Base-by-base conservation (phyloP, 2,797 vertebrate genomes). In the Ceryle rudis region DNA sequence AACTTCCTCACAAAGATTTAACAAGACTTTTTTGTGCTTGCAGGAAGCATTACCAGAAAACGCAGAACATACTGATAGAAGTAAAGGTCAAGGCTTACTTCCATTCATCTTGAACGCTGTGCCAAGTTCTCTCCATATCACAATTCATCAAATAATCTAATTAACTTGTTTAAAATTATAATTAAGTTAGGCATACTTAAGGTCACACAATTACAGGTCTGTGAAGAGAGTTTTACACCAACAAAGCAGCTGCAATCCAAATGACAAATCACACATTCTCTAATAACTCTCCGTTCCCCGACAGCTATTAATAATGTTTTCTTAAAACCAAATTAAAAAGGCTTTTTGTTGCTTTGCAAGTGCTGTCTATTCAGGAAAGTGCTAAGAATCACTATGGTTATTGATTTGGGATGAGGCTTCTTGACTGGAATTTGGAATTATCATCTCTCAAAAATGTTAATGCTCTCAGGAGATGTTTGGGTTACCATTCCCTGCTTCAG, bases 91-190 rank as follows among this genome's bases (percentile, higher is more conserved):
- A 90, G 49, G 22, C 58, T 69, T 4, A 5, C 69, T 94, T 41
- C 37, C 49, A 82, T 93, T 85, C 71, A 58, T 92, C 74, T 64
- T 69, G 57, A 83, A 91, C 16, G 11, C 12, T 57, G 35, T 93
- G 92, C 62, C 72, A 92, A 92, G 19, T 73, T 80, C 55, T 87
- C 80, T 70, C 54, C 52, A 51, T 67, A 60, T 41, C 33, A 73
- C 65, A 96, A 96, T 96, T 93, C 77, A 96, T 97, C 80, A 97
- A 93, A 91, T 96, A 95, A 96, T 90, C 60, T 83, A 95, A 97
- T 96, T 95, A 96, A 95, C 42, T 86, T 78, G 46, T 86, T 95
- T 88, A 74, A 86, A 95, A 66, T 67, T 95, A 81, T 77, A 89
- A 96, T 96, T 95, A 91, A 77, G 65, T 69, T 94, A 94, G 82